Base-by-base conservation (phyloP, 1,140 invertebrate species). In the Leptinotarsa texana region DNA sequence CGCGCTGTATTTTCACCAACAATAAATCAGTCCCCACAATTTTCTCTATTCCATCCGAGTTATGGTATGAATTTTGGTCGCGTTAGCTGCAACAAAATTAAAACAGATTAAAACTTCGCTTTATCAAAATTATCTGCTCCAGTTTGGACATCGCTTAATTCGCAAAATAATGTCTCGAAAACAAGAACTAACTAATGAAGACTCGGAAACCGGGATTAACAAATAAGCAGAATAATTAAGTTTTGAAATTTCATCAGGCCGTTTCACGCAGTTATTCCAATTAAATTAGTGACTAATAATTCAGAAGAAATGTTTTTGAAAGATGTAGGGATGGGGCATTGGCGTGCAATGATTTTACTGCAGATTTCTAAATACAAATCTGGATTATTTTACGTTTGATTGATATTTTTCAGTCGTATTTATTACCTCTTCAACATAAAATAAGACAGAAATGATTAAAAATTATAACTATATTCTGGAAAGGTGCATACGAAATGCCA, bases 71-170 rank as follows among this genome's bases (percentile, higher is more conserved):
- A n/a, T 65, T 22, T 22, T 65, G 27, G 63, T 62, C 33, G 51
- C 51, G 17, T 65, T n/a, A 65, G 21, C 63, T 65, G 17, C 63
- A 24, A 13, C 63, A 8, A 65, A 65, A 65, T 65, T 65, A 65
- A 65, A 65, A 65, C 63, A 65, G 63, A 65, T 65, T 65, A 65
- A 65, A 65, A 65, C 63, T 65, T 65, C 63, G 27, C 63, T 65
- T 22, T 65, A 65, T 65, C 63, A 24, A 33, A 65, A 65, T 65
- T 65, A 65, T 65, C 63, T 65, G 63, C 21, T 65, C 11, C 63
- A 65, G 63, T 65, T 65, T 65, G 63, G 63, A 65, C 63, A 65
- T 65, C 27, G 17, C 63, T 24, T 65, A 65, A 65, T 33, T 65
- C 21, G 63, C 21, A 22, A 65, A 24, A 65, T 65, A 18, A 65